Percentiles rank a stretch among this genome's conserved stretches.
Conservation (phyloP, 2,888 invertebrate genomes). For the Lochmaea crataegi region DNA sequence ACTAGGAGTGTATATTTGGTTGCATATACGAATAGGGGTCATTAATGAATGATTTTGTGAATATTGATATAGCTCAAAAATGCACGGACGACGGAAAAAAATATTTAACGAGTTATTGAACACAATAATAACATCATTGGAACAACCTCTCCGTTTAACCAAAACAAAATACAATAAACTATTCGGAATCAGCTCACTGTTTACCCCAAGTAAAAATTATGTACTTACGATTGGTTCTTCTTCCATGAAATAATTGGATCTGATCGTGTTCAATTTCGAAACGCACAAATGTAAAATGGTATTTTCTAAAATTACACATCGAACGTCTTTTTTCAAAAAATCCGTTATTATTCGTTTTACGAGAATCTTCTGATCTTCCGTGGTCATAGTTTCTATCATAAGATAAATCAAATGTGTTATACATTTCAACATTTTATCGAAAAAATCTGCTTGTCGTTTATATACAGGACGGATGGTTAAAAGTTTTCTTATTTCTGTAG, state of each 20-base stretch:
- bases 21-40: too few relatives aligned
- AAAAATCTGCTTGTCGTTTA: conserved; percentile 83
- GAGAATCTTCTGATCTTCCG: conserved; percentile 66
- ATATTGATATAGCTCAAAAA: too few relatives aligned
- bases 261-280: conserved; percentile 80
- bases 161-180: too few relatives aligned
- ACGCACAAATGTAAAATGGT: conserved; percentile 88
- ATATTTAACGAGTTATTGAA: too few relatives aligned
- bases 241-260: conserved; percentile 80
- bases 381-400: conserved; percentile 72
- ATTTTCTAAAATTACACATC: conserved; percentile 78
- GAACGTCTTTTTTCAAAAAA: conserved; percentile 74
- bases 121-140: too few relatives aligned
- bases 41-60: too few relatives aligned
- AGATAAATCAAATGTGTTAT: conserved; percentile 82
- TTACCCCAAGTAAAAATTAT: neutral
- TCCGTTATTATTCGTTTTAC: conserved; percentile 67
- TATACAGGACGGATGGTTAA: conserved; percentile 75
- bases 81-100: too few relatives aligned
- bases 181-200: too few relatives aligned
- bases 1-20: too few relatives aligned
- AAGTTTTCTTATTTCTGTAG: conserved; percentile 67
- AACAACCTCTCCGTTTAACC: too few relatives aligned
- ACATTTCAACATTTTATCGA: conserved; percentile 84
- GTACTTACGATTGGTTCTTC: conserved; percentile 68